phyloP scores from a whole-genome alignment of 2,113 vertebrate species.

The Festucalex cinctus region DNA sequence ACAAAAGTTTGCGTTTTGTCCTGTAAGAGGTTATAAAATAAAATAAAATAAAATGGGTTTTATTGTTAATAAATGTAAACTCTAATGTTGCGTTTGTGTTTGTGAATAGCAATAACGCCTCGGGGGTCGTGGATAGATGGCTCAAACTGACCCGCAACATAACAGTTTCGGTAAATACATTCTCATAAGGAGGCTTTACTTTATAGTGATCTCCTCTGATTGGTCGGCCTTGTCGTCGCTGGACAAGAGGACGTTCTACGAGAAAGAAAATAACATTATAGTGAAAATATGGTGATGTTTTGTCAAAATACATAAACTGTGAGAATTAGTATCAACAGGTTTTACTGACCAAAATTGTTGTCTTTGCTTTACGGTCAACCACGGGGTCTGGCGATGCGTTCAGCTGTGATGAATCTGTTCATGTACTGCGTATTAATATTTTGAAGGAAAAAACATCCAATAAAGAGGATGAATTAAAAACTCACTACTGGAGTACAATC shows the following conservation, averaged over 20 bases:
- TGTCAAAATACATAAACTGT: neutral
- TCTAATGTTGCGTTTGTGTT: neutral
- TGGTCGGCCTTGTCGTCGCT: neutral
- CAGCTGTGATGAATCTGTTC: neutral
- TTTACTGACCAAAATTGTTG: neutral
- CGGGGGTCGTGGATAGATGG: neutral
- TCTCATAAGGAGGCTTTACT: neutral
- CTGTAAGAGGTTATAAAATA: conserved; percentile 47
- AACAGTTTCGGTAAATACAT: neutral
- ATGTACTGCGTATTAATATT: neutral
- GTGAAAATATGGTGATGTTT: neutral
- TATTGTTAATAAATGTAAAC: neutral
- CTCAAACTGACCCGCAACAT: too few relatives aligned
- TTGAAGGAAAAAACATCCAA: neutral
- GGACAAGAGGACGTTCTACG: neutral
- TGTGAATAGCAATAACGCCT: neutral
- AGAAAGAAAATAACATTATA: neutral
- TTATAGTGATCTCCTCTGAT: neutral
- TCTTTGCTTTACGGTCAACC: neutral
- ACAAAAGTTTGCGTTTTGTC: conserved; percentile 51
- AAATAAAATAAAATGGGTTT: neutral
- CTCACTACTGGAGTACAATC: neutral
- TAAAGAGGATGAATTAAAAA: neutral
- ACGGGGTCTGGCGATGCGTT: neutral
- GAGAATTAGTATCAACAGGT: neutral